These are phyloP conservation scores for Hemitrygon akajei DNA, from an alignment of 2,797 vertebrate genomes.

Conservation along the genomic window DNA sequence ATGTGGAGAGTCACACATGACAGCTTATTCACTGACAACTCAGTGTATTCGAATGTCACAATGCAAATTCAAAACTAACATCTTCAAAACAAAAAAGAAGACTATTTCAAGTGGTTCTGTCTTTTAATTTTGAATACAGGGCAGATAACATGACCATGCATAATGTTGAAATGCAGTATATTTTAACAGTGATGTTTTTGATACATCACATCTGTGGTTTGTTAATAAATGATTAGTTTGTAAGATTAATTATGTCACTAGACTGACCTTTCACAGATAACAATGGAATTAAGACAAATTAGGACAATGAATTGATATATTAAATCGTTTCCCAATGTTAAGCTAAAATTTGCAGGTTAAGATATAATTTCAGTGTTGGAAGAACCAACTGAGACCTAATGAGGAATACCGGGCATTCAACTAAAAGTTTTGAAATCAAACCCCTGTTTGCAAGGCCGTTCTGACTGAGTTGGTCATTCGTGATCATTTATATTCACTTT, in stretches of 20 bases:
- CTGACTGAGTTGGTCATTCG: too few relatives aligned
- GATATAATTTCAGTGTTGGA: neutral
- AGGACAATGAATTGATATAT: neutral
- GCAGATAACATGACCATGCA: neutral
- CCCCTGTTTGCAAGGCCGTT: neutral
- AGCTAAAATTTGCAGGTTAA: neutral
- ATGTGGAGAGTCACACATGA: neutral
- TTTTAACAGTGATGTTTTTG: neutral
- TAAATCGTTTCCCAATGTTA: too few relatives aligned
- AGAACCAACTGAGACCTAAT: neutral
- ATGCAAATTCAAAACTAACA: neutral
- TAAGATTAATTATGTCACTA: neutral
- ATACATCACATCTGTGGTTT: neutral
- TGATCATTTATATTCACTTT: neutral
- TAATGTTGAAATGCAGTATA: neutral
- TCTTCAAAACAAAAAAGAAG: neutral
- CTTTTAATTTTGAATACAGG: neutral
- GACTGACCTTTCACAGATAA: neutral
- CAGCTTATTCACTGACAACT: neutral
- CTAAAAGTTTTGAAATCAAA: neutral
- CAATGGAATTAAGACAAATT: neutral
- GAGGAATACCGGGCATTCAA: neutral
- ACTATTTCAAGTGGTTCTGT: neutral
- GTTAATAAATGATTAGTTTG: neutral
- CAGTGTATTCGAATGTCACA: neutral